Conservation (phyloP, 1,140 invertebrate genomes). For the Drosophila albomicans region DNA sequence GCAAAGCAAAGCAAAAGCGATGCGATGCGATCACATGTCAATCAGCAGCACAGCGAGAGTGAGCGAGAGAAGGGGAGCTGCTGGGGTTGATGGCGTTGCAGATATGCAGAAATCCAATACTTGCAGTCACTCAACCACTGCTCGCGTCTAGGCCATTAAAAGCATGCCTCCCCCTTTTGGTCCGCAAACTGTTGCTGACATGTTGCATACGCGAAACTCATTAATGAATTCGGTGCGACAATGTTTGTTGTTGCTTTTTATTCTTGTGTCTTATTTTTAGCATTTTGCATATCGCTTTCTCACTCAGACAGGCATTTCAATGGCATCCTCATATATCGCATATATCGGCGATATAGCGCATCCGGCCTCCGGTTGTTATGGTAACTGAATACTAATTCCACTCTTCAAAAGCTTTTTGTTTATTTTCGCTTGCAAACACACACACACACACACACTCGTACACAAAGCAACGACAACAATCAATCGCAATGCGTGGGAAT, state of each 20-base stretch:
- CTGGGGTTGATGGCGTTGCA: slow-evolving; percentile 71
- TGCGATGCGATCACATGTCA: slow-evolving; percentile 76
- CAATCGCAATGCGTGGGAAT: slow-evolving; percentile 70
- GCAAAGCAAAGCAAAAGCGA: slow-evolving; percentile 41
- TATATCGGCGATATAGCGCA: slow-evolving; percentile 35
- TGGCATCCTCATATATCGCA: slow-evolving; percentile 12
- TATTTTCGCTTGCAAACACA: slow-evolving; percentile 30
- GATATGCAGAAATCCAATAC: slow-evolving; percentile 79
- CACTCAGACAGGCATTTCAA: slow-evolving; percentile 31
- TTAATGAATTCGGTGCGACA: slow-evolving; percentile 73
- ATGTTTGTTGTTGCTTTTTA: slow-evolving; percentile 48
- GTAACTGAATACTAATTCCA: slow-evolving; percentile 80
- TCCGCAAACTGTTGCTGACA: slow-evolving; percentile 51
- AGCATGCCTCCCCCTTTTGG: slow-evolving; percentile 11
- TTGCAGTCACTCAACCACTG: slow-evolving; percentile 56
- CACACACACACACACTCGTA: neutral
- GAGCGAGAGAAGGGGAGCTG: slow-evolving; percentile 5
- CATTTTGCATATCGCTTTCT: slow-evolving; percentile 30
- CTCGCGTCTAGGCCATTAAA: slow-evolving; percentile 51
- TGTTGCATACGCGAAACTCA: slow-evolving; percentile 70
- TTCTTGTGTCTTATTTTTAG: slow-evolving; percentile 66
- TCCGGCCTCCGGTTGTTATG: slow-evolving; percentile 53
- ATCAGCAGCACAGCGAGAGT: slow-evolving; percentile 54
- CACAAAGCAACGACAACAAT: slow-evolving; percentile 14
- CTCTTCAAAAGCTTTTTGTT: slow-evolving; percentile 73